Base-by-base conservation (phyloP, 1,140 invertebrate genomes). In the Nasonia longicornis region DNA sequence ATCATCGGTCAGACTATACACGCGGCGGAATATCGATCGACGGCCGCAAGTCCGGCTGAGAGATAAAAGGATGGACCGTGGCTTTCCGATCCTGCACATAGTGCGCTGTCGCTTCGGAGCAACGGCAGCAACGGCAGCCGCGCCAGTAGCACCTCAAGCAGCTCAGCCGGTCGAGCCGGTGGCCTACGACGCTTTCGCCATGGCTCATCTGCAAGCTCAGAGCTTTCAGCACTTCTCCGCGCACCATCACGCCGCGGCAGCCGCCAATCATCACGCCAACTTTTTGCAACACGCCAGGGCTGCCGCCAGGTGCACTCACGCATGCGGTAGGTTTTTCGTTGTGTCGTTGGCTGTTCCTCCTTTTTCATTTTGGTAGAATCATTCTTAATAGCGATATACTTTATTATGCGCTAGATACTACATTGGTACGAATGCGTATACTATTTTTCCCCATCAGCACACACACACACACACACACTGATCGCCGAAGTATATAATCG, bases 71-170 rank as follows among this genome's bases (percentile, higher is more conserved):
- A 91, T 91, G 90, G 89, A 91, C 79, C 81, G 81, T 3, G 88
- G 89, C 31, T 89, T 90, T 75, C 90, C 90, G 26, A 88, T 91
- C 67, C 81, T 91, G 74, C 89, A 90, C 85, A 90, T 90, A 81
- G 87, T 91, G 72, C 88, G 90, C 12, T 90, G 89, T 78, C 88
- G 89, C 29, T 86, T 89, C 48, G 89, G 64, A 2, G 66, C 42
- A 12, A 26, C 48, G 3, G 26, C 29, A 16, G 26, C 67, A 31
- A 52, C 45, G 2, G 58, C 63, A 14, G 35, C 31, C 31, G 31
- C 29, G 58, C 45, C 72, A 31, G 89, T 29, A 89, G 87, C n/a
- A 22, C 20, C 38, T 3, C 20, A 20, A 11, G 58, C 31, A 14
- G 63, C 29, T 22, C 31, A 38, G 35, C 66, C 38, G 48, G 58